These are phyloP conservation scores for Trigoniulus corallinus DNA, from an alignment of 1,140 invertebrate species.

Conservation along the genomic window DNA sequence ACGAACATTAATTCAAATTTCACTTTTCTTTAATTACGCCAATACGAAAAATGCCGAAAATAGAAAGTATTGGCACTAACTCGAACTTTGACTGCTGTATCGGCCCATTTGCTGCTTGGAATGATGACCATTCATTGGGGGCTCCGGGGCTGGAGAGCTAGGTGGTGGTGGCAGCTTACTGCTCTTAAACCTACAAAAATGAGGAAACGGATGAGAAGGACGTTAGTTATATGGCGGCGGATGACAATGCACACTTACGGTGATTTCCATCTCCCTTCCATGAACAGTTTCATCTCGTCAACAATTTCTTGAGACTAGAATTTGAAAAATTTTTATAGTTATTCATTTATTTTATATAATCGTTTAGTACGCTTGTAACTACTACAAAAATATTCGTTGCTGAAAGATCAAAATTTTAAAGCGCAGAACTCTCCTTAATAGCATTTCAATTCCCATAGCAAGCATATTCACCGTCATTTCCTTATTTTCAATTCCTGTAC, in stretches of 20 bases:
- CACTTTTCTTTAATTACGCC: background rate
- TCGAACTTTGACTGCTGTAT: no score
- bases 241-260: background rate
- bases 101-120: background rate
- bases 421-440: no score
- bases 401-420: no score
- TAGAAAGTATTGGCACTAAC: no score
- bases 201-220: background rate
- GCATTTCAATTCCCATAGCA: no score
- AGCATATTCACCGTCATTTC: no score
- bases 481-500: no score
- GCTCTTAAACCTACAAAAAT: slow-evolving; percentile 1
- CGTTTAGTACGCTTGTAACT: no score
- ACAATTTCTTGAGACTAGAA: slow-evolving; percentile 64
- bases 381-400: no score
- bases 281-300: slow-evolving; percentile 63
- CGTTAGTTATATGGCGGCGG: background rate
- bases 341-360: no score
- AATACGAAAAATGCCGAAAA: background rate
- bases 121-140: slow-evolving; percentile 28
- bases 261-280: slow-evolving; percentile 41
- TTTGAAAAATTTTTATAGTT: no score
- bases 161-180: slow-evolving; percentile 22
- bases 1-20: background rate
- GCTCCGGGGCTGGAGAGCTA: slow-evolving; percentile 17